A percentile compares a stretch with the other conserved stretches of the same genome.
Evolutionary conservation across 2,797 vertebrate genomes (phyloP).

Genomic region (Chaunax sp.): DNA sequence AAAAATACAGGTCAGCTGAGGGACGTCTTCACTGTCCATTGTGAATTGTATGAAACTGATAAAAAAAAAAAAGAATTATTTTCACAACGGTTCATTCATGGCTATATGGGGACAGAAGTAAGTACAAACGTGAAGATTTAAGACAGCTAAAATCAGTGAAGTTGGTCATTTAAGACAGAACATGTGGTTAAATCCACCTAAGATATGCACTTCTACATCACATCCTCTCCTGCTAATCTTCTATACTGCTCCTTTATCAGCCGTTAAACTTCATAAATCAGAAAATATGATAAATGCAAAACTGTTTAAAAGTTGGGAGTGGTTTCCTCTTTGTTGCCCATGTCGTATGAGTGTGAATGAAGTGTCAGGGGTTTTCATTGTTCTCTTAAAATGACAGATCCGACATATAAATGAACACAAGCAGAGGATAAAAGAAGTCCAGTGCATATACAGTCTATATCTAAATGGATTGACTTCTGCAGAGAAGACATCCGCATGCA

Average conservation of each 20-base stretch:
- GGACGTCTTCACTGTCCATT: too few relatives aligned
- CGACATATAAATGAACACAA: slow-evolving; percentile 10
- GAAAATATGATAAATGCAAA: not conserved
- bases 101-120: not conserved
- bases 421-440: slow-evolving; percentile 11
- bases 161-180: not conserved
- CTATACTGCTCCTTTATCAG: too few relatives aligned
- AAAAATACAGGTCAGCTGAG: too few relatives aligned
- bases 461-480: not conserved
- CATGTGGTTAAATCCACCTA: too few relatives aligned
- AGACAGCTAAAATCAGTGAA: not conserved
- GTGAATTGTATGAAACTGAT: too few relatives aligned
- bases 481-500: not conserved
- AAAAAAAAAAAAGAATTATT: not conserved
- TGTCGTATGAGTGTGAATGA: slow-evolving; percentile 23
- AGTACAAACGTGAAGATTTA: not conserved
- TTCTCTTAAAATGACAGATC: slow-evolving; percentile 31
- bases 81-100: not conserved
- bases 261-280: not conserved
- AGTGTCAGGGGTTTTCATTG: not conserved
- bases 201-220: too few relatives aligned
- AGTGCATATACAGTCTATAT: not conserved
- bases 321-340: slow-evolving; percentile 36
- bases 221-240: too few relatives aligned
- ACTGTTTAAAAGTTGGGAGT: not conserved